Base-by-base conservation (phyloP, 2,113 vertebrate genomes). In the Butorides virescens region DNA sequence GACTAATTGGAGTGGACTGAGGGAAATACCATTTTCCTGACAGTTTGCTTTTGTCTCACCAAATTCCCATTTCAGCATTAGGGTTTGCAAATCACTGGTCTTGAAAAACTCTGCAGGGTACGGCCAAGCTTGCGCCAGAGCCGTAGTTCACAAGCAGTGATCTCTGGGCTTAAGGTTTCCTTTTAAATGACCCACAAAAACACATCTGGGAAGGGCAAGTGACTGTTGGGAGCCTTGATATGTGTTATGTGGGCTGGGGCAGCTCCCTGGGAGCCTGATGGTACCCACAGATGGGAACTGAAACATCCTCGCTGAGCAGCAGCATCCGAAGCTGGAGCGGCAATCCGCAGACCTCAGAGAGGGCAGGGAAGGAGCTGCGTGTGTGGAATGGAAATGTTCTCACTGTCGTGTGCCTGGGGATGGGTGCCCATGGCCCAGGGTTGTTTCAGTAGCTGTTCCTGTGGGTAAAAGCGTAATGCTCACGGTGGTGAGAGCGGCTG, bases 121-220 rank as follows among this genome's bases (percentile, higher is more conserved):
- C 0, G 0, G 67, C 88, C 10, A 7, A 47, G 75, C 30, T 9
- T 32, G 67, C 22, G 39, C 55, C 65, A 25, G 23, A 32, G 25
- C 2, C 0, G 13, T 6, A 17, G 32, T 49, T 93, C 23, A 2
- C 58, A 46, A 37, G 58, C 3, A 0, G 21, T 44, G 14, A 70
- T n/a, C 50, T 27, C 37, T 70, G 77, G 9, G 32, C 34, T 67
- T 27, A 30, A n/a, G 1, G 22, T 62, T 67, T 53, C 58, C 46
- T 46, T 86, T 58, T 16, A 14, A 86, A 90, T 34, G 37, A 42
- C 26, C 37, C 49, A 74, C 55, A 90, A 49, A 93, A 63, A 34
- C 0, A 0, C 13, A 19, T 20, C 49, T 65, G 79, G 76, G 53
- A 91, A 70, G 36, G 65, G 19, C 59, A 42, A 73, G 50, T 10